A percentile compares a stretch with the other conserved stretches of the same genome.
Evolutionary conservation across 2,888 invertebrate genomes (phyloP).

Genomic region (Cosmorhoe ocellata): DNA sequence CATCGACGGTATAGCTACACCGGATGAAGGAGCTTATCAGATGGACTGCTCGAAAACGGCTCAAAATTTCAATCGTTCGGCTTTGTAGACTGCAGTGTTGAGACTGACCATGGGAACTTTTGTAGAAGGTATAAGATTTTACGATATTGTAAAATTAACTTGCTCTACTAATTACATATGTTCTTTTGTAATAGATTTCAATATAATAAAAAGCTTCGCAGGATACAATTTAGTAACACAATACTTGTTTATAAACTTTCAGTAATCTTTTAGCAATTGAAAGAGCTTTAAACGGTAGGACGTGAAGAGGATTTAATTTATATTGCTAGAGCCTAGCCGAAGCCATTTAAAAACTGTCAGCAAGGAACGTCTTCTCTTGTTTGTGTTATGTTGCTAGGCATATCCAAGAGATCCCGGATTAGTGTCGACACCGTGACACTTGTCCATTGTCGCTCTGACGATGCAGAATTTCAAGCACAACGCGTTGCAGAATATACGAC

Average conservation of each 20-base stretch:
- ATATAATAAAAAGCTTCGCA: too few species aligned
- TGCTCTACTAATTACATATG: too few species aligned
- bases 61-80: slow-evolving; percentile 5
- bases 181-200: too few species aligned
- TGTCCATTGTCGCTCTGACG: slow-evolving; percentile 49
- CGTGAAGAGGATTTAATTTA: slow-evolving; percentile 7
- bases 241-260: too few species aligned
- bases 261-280: not conserved
- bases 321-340: slow-evolving; percentile 1
- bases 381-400: slow-evolving; percentile 59
- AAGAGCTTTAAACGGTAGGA: slow-evolving; percentile 4
- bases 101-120: not conserved
- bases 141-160: too few species aligned
- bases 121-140: too few species aligned
- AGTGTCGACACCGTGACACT: slow-evolving; percentile 46
- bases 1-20: not conserved
- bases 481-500: slow-evolving; percentile 38
- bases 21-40: slow-evolving; percentile 13
- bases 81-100: not conserved
- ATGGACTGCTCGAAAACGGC: slow-evolving; percentile 1
- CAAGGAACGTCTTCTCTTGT: slow-evolving; percentile 16
- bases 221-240: too few species aligned
- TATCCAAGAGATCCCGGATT: slow-evolving; percentile 52
- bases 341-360: slow-evolving; percentile 14
- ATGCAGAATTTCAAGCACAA: slow-evolving; percentile 41